phyloP scores from a whole-genome alignment of 2,113 vertebrate species.

The Callipepla squamata region DNA sequence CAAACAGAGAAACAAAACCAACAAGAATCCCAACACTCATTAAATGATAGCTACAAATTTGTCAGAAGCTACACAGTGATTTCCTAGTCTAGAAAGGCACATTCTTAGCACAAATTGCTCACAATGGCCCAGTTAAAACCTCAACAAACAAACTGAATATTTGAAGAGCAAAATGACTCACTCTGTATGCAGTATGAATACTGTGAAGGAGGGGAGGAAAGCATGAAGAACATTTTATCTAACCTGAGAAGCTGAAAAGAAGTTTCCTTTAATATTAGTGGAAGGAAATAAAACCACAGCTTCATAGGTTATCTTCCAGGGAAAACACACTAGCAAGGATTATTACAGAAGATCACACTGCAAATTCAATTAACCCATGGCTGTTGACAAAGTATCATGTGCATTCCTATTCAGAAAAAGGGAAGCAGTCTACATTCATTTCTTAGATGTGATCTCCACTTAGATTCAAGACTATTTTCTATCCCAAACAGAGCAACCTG shows the following conservation, averaged over 20 bases:
- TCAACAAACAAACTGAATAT: neutral
- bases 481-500: neutral
- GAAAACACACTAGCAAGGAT: neutral
- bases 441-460: neutral
- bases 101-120: neutral
- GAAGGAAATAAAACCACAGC: neutral
- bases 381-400: neutral
- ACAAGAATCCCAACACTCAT: neutral
- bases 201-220: neutral
- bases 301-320: neutral
- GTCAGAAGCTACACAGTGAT: neutral
- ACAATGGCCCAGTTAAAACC: slow-evolving; percentile 2
- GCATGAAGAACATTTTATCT: neutral
- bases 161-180: neutral
- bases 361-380: neutral
- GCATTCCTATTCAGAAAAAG: neutral
- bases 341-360: neutral
- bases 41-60: neutral
- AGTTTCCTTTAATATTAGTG: neutral
- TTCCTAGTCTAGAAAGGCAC: neutral
- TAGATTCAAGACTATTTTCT: neutral
- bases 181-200: neutral
- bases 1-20: neutral
- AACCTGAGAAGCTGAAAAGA: neutral
- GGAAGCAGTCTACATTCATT: neutral